Base-by-base conservation (phyloP, 1,140 invertebrate species). In the Lethocerus indicus region DNA sequence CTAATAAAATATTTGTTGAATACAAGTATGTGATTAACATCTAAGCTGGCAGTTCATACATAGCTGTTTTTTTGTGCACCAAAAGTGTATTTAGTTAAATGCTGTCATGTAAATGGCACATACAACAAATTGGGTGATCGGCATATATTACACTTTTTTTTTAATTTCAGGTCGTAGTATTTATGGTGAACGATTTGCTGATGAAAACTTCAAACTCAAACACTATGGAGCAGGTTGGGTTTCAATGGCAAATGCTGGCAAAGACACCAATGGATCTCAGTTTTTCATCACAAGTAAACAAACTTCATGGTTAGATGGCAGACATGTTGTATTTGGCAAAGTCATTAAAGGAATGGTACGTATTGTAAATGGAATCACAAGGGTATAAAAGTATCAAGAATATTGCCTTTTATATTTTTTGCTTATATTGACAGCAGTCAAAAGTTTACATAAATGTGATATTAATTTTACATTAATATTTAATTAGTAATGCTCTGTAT, bases 251-350 rank as follows among this genome's bases (percentile, higher is more conserved):
- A 95, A 96, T 67, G 86, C 89, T 64, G 87, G 85, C 47, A 88
- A 89, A 66, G 88, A 98, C 64, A 96, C 94, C 28, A 98, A 98
- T 70, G 94, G 94, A 23, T 95, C 90, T 21, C 94, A 98, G 62
- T 98, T 98, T 70, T 98, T 98, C 62, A 93, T 98, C 61, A 94
- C 90, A 16, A 81, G 79, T 2, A 85, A 85, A 55, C 74, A 83
- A 59, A 98, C 94, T 13, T 70, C 83, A 23, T 98, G 95, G 95
- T 71, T 98, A 27, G 90, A 98, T 71, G 88, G 88, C 16, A 77
- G 84, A 64, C 95, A 98, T 63, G 91, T 96, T 56, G 94, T 98
- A 13, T 98, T 98, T 66, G 95, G 94, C 50, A 96, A 96, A 73
- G 64, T 95, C 41, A 56, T 92, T 23, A 79, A 81, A 58, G 89